Evolutionary conservation across 2,797 vertebrate species (phyloP).

Genomic region (Prunella strophiata): DNA sequence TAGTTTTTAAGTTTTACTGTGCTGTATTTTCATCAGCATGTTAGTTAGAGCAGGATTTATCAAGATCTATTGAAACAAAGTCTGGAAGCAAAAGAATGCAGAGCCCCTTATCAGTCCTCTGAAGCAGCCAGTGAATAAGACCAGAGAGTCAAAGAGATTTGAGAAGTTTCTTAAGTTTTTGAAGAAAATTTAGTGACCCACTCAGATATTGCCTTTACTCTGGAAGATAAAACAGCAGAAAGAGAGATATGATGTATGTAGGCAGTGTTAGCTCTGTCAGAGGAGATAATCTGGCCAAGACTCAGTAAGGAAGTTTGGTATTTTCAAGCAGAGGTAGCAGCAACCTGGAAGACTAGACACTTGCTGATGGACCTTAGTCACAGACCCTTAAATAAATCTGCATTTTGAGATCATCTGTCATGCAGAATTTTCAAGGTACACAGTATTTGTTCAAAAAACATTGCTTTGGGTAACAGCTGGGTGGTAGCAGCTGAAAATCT

Average conservation of each 20-base stretch:
- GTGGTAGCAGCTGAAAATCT: not conserved
- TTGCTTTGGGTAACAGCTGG: not conserved
- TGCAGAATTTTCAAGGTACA: not conserved
- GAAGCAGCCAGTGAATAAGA: not conserved
- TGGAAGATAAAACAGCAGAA: not conserved
- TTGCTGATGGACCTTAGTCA: not conserved
- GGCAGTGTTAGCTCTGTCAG: rapidly evolving
- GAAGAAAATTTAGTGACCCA: not conserved
- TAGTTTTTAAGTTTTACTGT: not conserved
- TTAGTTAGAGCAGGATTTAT: not conserved
- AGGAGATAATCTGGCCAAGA: not conserved
- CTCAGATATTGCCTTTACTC: not conserved
- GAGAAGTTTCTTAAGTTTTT: not conserved
- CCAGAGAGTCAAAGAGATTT: not conserved
- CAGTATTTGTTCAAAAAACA: not conserved
- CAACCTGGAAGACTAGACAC: not conserved
- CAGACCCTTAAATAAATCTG: not conserved
- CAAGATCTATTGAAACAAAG: not conserved
- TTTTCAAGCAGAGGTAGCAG: not conserved
- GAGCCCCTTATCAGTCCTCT: not conserved
- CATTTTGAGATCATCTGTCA: not conserved
- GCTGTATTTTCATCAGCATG: not conserved
- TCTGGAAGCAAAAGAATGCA: not conserved
- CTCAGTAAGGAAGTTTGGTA: not conserved
- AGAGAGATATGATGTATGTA: not conserved